Base-by-base conservation (phyloP, 1,140 invertebrate species). In the Centruroides sculpturatus region DNA sequence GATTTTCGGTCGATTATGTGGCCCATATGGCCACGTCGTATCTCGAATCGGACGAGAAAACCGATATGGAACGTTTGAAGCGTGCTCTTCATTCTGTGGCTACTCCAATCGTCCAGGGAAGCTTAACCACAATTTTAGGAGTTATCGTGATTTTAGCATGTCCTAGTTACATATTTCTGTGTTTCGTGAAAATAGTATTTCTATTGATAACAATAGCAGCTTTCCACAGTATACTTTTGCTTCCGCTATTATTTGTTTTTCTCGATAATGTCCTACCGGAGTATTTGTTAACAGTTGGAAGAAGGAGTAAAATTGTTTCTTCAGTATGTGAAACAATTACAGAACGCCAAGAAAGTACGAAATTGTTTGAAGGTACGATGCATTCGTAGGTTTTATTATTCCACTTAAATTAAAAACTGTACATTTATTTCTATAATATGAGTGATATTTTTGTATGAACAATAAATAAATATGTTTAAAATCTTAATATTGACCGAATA, bases 181-280 rank as follows among this genome's bases (percentile, higher is more conserved):
- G 95, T 0, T 98, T 97, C 80, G 97, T 97, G 75, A 97, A 96
- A 76, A 96, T 95, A 81, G 91, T 97, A 13, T 93, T 95, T 73
- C 79, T 97, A 60, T 92, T 96, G 0, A 92, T 96, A 63, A 85
- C 92, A 70, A 89, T 95, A 65, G 94, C 92, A 23, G 86, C 92
- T 3, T 81, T 95, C 77, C 93, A 98, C 69, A 91, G 92, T 1
- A 76, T 97, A 1, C 83, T 97, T 65, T 76, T 98, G 3, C 76
- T 97, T 11, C 93, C 94, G 0, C 92, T 97, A 1, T 73, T 98
- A 0, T 72, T 98, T 0, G 94, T 92, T 0, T 73, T 92, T 36
- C 35, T 23, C 8, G 23, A 53, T 36, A 53, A 53, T 36, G 8
- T 53, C 5, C 8, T 53, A 41, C 41, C 41, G 8, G 3, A 41